Conservation (phyloP, 2,113 vertebrate genomes). For the Ochotona curzoniae region DNA sequence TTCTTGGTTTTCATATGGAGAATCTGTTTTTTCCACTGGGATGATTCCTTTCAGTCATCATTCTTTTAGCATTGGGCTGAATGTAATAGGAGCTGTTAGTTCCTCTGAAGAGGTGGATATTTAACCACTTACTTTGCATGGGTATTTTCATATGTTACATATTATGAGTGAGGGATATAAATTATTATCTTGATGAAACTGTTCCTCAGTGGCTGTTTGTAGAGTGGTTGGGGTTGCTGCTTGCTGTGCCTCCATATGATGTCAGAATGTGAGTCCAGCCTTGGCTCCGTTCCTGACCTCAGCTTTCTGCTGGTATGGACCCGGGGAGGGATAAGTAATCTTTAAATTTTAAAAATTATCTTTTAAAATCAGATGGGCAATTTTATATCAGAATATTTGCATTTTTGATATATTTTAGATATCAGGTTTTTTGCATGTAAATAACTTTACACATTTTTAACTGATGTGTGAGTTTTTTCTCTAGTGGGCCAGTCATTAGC, state of each 20-base stretch:
- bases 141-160: not conserved
- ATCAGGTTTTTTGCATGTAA: constrained; percentile 14
- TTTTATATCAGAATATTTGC: constrained; percentile 33
- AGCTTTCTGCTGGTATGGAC: too few species aligned
- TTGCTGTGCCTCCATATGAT: too few species aligned
- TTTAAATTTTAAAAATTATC: not conserved
- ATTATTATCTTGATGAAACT: not conserved
- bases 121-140: not conserved
- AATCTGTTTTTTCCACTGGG: not conserved
- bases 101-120: not conserved
- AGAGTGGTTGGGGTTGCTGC: too few species aligned
- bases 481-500: not conserved
- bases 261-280: too few species aligned
- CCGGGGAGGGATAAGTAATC: too few species aligned
- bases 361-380: constrained; percentile 32
- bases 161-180: not conserved
- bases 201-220: too few species aligned
- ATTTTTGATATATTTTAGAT: constrained; percentile 35
- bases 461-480: constrained; percentile 20
- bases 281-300: too few species aligned
- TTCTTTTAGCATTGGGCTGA: constrained; percentile 4
- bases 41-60: not conserved
- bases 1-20: not conserved
- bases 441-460: not conserved
- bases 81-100: not conserved